A percentile compares a stretch with the other conserved stretches of the same genome.
These are phyloP conservation scores for Danio tinwini DNA, from an alignment of 2,797 vertebrate species.

Conservation along the genomic window DNA sequence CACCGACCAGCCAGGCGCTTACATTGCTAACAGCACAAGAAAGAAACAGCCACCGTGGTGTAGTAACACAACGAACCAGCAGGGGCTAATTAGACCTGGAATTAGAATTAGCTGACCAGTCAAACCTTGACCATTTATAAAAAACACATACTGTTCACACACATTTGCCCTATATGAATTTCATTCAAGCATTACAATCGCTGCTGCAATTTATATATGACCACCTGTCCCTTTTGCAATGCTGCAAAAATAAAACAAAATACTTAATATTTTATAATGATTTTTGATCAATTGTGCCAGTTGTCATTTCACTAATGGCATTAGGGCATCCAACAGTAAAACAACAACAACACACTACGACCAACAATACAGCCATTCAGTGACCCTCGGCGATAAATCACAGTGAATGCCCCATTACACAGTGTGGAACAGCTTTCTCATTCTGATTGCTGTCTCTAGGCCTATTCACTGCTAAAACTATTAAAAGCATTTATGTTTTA, in stretches of 20 bases:
- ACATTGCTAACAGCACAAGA: constrained; percentile 62
- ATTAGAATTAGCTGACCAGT: background rate
- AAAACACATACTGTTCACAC: background rate
- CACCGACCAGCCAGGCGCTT: constrained; percentile 62
- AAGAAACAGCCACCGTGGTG: background rate
- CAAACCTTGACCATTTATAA: background rate
- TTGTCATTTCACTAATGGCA: background rate
- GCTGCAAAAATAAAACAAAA: background rate
- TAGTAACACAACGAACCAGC: background rate
- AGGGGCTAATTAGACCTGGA: background rate
- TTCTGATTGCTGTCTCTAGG: constrained; percentile 14
- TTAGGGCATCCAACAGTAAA: background rate
- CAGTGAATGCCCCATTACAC: constrained; percentile 2
- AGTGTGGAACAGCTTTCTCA: constrained; percentile 14
- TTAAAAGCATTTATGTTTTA: constrained; percentile 26
- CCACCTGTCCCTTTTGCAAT: background rate
- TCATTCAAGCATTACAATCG: background rate
- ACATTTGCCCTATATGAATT: background rate
- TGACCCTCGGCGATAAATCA: background rate
- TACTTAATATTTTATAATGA: background rate
- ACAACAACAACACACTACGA: background rate
- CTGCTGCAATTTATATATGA: too few species aligned
- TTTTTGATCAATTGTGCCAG: background rate
- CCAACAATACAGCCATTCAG: background rate
- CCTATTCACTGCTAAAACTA: background rate